phyloP scores from a whole-genome alignment of 2,888 invertebrate genomes.

The Elegia similella region DNA sequence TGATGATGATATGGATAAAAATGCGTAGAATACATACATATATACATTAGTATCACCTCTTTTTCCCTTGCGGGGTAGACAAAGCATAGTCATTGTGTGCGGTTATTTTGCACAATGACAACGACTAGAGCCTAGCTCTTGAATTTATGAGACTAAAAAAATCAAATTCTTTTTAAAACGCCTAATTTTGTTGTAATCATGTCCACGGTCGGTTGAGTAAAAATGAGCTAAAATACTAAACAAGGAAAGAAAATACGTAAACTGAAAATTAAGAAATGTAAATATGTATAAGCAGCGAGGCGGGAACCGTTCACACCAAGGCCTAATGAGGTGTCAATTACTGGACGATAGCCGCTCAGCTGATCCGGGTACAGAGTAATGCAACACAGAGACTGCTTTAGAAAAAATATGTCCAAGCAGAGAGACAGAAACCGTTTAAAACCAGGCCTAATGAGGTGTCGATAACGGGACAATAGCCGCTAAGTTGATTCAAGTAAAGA shows the following conservation, averaged over 20 bases:
- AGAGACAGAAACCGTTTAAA: neutral
- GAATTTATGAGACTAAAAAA: no score
- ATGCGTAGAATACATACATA: no score
- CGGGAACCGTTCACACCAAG: neutral
- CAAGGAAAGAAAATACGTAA: neutral
- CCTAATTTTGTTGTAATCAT: no score
- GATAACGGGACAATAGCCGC: slow-evolving; percentile 3
- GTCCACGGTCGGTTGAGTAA: no score
- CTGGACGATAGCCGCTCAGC: slow-evolving; percentile 1
- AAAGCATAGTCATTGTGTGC: no score
- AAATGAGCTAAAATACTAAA: no score
- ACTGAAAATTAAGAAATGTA: neutral
- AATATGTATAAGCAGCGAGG: neutral
- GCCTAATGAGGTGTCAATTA: slow-evolving; percentile 14
- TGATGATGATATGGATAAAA: no score
- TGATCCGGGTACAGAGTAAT: neutral
- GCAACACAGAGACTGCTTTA: neutral
- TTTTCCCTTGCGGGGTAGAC: no score
- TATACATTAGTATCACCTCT: no score
- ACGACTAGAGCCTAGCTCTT: no score
- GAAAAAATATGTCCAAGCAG: neutral
- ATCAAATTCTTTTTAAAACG: no score
- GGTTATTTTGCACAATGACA: no score
- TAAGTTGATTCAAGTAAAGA: neutral
- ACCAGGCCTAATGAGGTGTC: slow-evolving; percentile 6